Evolutionary conservation across 2,113 vertebrate species (phyloP), one percentile per base, ranked within the genome.

Genomic region (Rhagologus leucostigma): DNA sequence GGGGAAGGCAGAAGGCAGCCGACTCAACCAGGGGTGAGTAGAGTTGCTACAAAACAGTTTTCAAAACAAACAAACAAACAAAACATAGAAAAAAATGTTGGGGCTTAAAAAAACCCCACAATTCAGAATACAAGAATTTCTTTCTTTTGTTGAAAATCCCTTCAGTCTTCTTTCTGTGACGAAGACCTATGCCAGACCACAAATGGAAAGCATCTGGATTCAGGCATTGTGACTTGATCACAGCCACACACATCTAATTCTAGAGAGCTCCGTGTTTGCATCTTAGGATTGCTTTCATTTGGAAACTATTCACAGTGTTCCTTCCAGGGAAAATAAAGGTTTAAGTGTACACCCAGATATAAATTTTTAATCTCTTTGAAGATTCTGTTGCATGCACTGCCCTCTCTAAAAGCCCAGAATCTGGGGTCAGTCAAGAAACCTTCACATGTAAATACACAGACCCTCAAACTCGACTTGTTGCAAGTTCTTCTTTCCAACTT

Each of bases 1-100:
- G 39, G 65, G 35, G 70, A 92, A 91, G 87, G 27, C 10, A 62
- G 65, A 49, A 95, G 47, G 6, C 2, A 11, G 7, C 56, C 24
- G 7, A 74, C 56, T 50, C 41, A 29, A 11, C 79, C 84, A 80
- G 88, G 94, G 82, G 96, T 97, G 84, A 97, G 96, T 96, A 80
- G 37, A 82, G 32, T 41, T 90, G 49, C 18, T 60, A 79, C 42
- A 79, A 74, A 84, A 67, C 42, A 14, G 19, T 91, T 96, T 90
- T 81, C 52, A 71, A 92, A 93, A 39, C 13, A 62, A 89, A 37
- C 32, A 75, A 84, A 23, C 3, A 42, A 42, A 42, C 15, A 16
- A 42, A 44, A 17, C 29, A 37, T 57, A 29, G 3, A 5, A 53
- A 65, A 60, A 78, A 17, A 22, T 6, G 26, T 14, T 21, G n/a